A percentile compares a stretch with the other conserved stretches of the same genome.
phyloP scores from a whole-genome alignment of 2,888 invertebrate genomes.

The Pachycephus smyrnensis region DNA sequence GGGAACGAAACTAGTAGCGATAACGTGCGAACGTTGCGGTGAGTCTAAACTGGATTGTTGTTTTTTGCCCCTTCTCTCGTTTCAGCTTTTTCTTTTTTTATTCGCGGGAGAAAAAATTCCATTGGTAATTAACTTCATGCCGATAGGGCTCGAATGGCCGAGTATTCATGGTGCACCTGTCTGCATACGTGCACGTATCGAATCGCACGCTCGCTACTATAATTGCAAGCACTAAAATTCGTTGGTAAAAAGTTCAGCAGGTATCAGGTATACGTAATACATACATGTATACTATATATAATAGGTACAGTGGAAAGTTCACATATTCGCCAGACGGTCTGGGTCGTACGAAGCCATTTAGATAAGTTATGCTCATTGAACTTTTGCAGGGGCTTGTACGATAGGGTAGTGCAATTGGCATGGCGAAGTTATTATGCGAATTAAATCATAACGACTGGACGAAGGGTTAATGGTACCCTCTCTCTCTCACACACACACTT shows the following conservation, averaged over 20 bases:
- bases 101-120: background rate
- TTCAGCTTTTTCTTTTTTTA: too few species aligned
- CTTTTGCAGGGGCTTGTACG: background rate
- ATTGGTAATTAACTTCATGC: background rate
- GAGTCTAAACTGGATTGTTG: background rate
- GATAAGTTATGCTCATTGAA: background rate
- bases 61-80: background rate
- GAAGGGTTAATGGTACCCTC: background rate
- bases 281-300: background rate
- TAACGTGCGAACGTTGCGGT: background rate
- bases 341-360: background rate
- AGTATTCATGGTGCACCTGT: background rate
- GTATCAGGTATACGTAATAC: background rate
- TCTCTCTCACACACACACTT: background rate
- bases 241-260: background rate
- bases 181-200: background rate
- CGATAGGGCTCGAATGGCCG: background rate
- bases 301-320: background rate
- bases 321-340: background rate
- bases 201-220: background rate
- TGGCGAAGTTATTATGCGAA: background rate
- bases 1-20: background rate
- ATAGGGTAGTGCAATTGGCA: background rate
- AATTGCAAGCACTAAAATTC: background rate
- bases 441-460: background rate